Percentiles rank a stretch among this genome's conserved stretches.
phyloP scores from a whole-genome alignment of 2,113 vertebrate species.

The Oncorhynchus keta region DNA sequence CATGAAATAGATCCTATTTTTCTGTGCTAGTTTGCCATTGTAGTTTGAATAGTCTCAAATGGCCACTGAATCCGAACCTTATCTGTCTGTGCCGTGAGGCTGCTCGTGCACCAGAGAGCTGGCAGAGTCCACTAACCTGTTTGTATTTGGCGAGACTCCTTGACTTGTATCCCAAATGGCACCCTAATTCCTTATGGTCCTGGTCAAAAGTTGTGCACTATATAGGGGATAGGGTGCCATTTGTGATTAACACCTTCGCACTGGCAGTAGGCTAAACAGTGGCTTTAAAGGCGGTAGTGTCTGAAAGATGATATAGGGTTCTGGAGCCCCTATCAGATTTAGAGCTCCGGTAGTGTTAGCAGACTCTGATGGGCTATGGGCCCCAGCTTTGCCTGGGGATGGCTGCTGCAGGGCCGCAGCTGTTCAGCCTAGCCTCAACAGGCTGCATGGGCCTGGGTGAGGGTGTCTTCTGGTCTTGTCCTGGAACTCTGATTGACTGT shows the following conservation, averaged over 20 bases:
- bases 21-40: background rate
- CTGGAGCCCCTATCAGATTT: slow-evolving; percentile 22
- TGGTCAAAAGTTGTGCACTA: too few relatives aligned
- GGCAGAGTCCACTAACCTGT: slow-evolving; percentile 13
- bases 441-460: background rate
- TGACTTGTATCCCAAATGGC: too few relatives aligned
- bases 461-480: background rate
- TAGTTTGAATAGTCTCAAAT: slow-evolving; percentile 10
- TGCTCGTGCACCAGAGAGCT: slow-evolving; percentile 7
- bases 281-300: slow-evolving; percentile 10
- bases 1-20: background rate
- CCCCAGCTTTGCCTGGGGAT: slow-evolving; percentile 7
- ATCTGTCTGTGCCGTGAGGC: background rate
- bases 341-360: background rate
- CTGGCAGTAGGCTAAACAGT: slow-evolving; percentile 13
- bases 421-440: slow-evolving; percentile 1
- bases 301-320: slow-evolving; percentile 15
- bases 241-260: background rate
- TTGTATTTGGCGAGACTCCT: slow-evolving; percentile 39
- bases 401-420: background rate
- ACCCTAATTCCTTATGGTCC: too few relatives aligned
- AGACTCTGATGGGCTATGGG: slow-evolving; percentile 5
- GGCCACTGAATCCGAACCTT: background rate
- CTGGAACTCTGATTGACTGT: background rate
- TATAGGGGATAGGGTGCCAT: too few relatives aligned